phyloP scores from a whole-genome alignment of 2,113 vertebrate genomes.

The Noctilio leporinus region DNA sequence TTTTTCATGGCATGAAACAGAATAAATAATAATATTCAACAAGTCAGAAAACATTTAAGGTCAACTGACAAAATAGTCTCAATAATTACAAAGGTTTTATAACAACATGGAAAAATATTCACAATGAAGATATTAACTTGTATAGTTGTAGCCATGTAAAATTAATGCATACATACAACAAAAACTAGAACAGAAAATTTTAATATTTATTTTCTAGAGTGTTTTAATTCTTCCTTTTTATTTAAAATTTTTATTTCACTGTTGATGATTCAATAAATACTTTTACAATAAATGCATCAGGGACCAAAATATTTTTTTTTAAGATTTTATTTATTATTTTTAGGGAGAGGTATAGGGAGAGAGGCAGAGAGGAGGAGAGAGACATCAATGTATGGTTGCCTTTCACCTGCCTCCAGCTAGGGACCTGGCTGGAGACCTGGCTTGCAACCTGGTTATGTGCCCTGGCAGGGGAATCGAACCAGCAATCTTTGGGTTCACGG shows the following conservation, averaged over 20 bases:
- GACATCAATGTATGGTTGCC: too few relatives aligned
- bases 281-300: constrained; percentile 16
- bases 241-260: constrained; percentile 24
- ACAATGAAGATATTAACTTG: neutral
- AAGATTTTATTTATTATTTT: too few relatives aligned
- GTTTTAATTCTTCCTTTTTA: neutral
- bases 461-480: too few relatives aligned
- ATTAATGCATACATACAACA: neutral
- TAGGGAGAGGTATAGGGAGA: too few relatives aligned
- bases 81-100: constrained; percentile 12
- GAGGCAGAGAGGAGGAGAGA: too few relatives aligned
- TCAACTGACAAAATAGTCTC: constrained; percentile 20
- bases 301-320: constrained; percentile 32
- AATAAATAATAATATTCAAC: neutral
- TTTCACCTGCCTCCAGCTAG: too few relatives aligned
- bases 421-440: too few relatives aligned
- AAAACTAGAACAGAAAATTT: neutral
- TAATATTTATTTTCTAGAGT: neutral
- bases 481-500: too few relatives aligned
- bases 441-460: too few relatives aligned
- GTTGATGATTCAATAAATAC: neutral
- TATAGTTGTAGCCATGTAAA: constrained; percentile 28
- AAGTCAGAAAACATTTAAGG: neutral
- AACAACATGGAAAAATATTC: neutral
- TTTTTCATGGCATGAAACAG: neutral